These are phyloP conservation scores for Apostichopus parvimensis DNA, from an alignment of 35 echinoderm and acorn worm species.

Conservation along the genomic window DNA sequence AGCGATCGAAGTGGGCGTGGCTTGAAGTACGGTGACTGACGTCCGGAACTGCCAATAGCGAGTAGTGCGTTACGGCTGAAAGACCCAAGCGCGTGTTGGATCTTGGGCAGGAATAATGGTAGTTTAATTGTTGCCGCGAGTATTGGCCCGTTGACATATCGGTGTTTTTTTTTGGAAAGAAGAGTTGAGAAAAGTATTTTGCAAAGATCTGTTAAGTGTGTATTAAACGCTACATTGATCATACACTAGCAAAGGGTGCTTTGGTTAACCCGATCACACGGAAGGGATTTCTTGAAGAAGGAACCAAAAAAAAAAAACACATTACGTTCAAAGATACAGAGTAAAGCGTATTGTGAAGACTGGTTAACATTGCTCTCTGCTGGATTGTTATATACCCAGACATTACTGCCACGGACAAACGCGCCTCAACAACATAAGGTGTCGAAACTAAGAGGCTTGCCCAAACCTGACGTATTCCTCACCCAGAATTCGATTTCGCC, in stretches of 20 bases:
- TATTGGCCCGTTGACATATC: slow-evolving; percentile 28
- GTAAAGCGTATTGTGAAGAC: not conserved
- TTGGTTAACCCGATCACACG: not conserved
- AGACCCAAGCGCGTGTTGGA: slow-evolving; percentile 39
- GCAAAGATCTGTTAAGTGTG: slow-evolving; percentile 28
- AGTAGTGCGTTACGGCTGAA: slow-evolving; percentile 33
- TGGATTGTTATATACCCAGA: not conserved
- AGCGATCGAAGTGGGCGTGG: slow-evolving; percentile 36
- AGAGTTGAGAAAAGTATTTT: slow-evolving; percentile 22
- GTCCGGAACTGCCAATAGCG: slow-evolving; percentile 48
- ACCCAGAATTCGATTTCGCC: slow-evolving; percentile 48
- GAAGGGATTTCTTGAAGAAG: not conserved
- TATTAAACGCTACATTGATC: slow-evolving; percentile 34
- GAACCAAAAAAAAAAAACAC: slow-evolving; percentile 6
- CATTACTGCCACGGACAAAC: slow-evolving; percentile 33
- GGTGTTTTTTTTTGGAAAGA: not conserved
- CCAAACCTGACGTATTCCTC: slow-evolving; percentile 44
- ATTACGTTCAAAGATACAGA: not conserved
- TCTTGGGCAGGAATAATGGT: slow-evolving; percentile 27
- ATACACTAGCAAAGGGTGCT: not conserved
- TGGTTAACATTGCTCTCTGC: slow-evolving; percentile 1
- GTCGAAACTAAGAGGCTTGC: slow-evolving; percentile 35
- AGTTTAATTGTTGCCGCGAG: slow-evolving; percentile 55
- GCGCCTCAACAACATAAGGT: slow-evolving; percentile 22
- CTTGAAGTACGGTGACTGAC: slow-evolving; percentile 21